These are phyloP conservation scores for Cacatua alba DNA, from an alignment of 2,113 vertebrate species.

Conservation along the genomic window DNA sequence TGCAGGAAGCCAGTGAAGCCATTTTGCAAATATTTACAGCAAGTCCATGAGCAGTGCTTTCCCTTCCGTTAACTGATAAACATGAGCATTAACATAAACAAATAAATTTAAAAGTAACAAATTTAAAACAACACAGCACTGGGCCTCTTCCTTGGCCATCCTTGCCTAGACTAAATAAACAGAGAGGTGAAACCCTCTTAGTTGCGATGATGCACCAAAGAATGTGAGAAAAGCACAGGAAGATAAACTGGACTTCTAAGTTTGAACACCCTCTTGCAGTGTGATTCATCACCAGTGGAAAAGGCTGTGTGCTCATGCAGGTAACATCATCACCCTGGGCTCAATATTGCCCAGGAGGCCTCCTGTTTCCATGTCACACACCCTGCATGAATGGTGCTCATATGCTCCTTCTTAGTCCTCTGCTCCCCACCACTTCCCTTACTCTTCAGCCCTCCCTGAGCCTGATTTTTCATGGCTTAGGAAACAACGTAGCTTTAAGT, in stretches of 20 bases:
- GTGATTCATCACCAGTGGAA: accelerated
- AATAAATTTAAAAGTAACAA: constrained; percentile 3
- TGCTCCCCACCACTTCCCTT: not conserved
- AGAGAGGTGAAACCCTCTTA: not conserved
- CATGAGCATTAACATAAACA: constrained; percentile 3
- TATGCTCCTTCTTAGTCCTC: not conserved
- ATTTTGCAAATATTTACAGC: not conserved
- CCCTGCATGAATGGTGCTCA: accelerated
- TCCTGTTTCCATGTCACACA: not conserved
- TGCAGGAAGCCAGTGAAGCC: not conserved
- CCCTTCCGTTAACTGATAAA: not conserved
- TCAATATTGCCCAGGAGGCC: not conserved
- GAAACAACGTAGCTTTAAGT: accelerated
- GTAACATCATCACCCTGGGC: not conserved
- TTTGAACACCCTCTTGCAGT: not conserved
- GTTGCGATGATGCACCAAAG: not conserved
- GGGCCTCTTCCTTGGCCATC: not conserved
- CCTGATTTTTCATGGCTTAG: not conserved
- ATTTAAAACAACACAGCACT: not conserved
- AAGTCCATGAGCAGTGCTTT: not conserved
- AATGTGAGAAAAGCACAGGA: not conserved
- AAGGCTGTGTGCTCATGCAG: not conserved
- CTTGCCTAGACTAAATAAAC: constrained; percentile 49
- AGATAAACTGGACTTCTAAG: not conserved
- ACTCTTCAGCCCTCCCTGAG: accelerated